Evolutionary conservation across 1,140 invertebrate species (phyloP), one percentile per base, ranked within the genome.

Genomic region (Scaptomyza montana): DNA sequence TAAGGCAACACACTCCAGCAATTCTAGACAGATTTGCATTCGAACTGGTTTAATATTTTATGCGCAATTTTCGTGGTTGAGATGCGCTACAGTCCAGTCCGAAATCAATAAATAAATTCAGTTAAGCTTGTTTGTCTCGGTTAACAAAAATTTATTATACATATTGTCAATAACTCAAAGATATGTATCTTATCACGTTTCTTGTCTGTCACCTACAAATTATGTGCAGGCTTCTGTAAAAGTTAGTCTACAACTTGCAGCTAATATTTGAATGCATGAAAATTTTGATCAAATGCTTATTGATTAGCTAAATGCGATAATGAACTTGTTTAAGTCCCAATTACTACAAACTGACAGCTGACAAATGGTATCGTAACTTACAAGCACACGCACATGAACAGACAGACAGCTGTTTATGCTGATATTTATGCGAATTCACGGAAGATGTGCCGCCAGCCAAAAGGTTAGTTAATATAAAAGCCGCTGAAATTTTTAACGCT

Each of bases 291-390:
- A 0, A 16, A 16, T 16, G 16, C 16, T 46, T 39, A 59, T 41
- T 54, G 45, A 54, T 61, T 45, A 33, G 41, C 47, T 49, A 62
- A 75, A 56, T 59, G 70, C 51, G 82, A 67, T 89, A 78, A 82
- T 86, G 82, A 89, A 86, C 84, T 80, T 86, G 77, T 64, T 36
- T 9, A 85, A 80, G 45, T 36, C 49, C 21, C 45, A 78, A 75
- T 66, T 73, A 57, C 69, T 43, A 55, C 47, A 51, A 70, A 56
- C 25, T 30, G 45, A 46, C 43, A 33, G 53, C 56, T 56, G 71
- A 49, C 45, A 21, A 25, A 19, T 46, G 33, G 33, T 9, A 9
- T 36, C 33, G 33, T 36, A 9, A 51, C n/a, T 28, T 36, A 55
- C 54, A 33, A 7, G 56, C 39, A 39, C 21, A 67, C 30, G 57